phyloP scores from a whole-genome alignment of 2,888 invertebrate species.

The Ceriagrion tenellum region DNA sequence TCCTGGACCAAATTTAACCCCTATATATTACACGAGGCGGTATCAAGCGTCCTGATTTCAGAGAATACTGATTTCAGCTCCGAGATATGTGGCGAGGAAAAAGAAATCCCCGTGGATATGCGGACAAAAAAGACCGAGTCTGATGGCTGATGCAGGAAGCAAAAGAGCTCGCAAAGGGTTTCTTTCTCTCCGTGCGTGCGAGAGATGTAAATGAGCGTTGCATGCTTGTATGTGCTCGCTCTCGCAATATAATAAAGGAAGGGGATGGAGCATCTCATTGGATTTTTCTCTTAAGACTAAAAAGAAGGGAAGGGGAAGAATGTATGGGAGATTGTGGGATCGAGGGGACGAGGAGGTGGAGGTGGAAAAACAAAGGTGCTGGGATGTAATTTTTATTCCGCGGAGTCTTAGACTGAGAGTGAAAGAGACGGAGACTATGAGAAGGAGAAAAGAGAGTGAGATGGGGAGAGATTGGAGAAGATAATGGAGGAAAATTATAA shows the following conservation, averaged over 20 bases:
- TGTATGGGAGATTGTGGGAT: not conserved
- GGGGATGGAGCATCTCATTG: not conserved
- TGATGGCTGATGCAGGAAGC: not conserved
- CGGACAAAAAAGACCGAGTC: constrained; percentile 19
- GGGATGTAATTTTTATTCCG: not conserved
- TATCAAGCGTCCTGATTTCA: not conserved
- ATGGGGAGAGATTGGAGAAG: not conserved
- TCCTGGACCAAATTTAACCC: not conserved
- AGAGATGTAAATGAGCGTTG: not conserved
- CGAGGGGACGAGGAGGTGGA: not conserved
- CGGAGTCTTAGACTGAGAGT: not conserved
- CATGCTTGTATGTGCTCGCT: not conserved
- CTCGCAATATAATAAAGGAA: constrained; percentile 3
- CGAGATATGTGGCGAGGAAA: not conserved
- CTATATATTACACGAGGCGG: not conserved
- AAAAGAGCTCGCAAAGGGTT: no score
- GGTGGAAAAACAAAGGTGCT: not conserved
- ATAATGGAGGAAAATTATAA: constrained; percentile 54
- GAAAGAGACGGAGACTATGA: not conserved
- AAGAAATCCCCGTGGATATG: not conserved
- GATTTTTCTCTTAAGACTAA: not conserved
- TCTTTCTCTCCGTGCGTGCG: not conserved
- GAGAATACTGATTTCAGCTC: not conserved
- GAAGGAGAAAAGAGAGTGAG: not conserved
- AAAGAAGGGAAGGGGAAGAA: not conserved